phyloP scores from a whole-genome alignment of 2,888 invertebrate species.

The Cepaea hortensis region DNA sequence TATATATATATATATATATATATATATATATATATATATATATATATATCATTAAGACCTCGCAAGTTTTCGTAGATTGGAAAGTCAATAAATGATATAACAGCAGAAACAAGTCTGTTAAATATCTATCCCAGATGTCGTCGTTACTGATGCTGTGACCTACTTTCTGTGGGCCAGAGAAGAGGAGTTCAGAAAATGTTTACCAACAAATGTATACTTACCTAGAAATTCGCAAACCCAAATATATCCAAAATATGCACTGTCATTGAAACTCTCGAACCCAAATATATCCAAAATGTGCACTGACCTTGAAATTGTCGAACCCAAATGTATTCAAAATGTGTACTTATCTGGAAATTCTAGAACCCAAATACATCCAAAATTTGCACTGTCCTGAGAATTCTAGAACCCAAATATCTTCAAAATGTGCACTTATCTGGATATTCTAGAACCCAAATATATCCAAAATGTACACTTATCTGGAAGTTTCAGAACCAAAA shows the following conservation, averaged over 20 bases:
- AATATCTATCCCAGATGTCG: too few relatives aligned
- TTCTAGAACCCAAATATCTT: too few relatives aligned
- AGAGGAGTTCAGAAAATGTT: too few relatives aligned
- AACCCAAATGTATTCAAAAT: conserved; percentile 72
- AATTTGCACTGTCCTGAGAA: neutral
- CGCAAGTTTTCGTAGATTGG: too few relatives aligned
- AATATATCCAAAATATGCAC: neutral
- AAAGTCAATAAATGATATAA: too few relatives aligned
- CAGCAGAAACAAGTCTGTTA: too few relatives aligned
- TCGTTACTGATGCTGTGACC: too few relatives aligned
- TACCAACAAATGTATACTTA: neutral
- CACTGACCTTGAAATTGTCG: conserved; percentile 70
- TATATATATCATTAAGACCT: too few relatives aligned
- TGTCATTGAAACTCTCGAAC: conserved; percentile 72
- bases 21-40: too few relatives aligned
- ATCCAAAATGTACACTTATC: conserved; percentile 59
- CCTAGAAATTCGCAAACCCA: conserved; percentile 19
- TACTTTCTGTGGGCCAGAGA: too few relatives aligned
- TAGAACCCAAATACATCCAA: neutral
- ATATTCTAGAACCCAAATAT: conserved; percentile 73
- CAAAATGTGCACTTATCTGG: conserved; percentile 57
- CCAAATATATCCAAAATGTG: conserved; percentile 65
- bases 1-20: too few relatives aligned
- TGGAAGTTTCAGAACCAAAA: too few relatives aligned
- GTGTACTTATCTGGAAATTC: neutral